These are phyloP conservation scores for Egretta garzetta DNA, from an alignment of 2,113 vertebrate species.

Conservation along the genomic window DNA sequence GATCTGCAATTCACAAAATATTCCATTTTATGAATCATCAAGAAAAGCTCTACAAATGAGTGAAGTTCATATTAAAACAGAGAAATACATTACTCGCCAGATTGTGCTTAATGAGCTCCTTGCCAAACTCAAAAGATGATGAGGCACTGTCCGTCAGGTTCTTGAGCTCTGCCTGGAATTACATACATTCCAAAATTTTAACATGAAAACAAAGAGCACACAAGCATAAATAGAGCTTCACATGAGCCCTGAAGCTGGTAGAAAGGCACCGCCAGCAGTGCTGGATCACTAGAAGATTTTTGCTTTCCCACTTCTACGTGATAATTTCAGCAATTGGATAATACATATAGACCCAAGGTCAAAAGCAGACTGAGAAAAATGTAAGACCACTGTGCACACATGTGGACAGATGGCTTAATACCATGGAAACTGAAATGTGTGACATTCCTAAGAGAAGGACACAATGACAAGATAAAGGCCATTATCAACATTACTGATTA, in stretches of 20 bases:
- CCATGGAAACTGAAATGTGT: background rate
- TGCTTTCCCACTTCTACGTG: background rate
- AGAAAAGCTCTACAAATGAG: background rate
- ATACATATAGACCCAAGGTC: background rate
- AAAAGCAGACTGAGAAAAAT: background rate
- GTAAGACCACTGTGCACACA: background rate
- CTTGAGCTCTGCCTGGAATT: slow-evolving; percentile 89
- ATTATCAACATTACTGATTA: background rate
- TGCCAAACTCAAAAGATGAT: slow-evolving; percentile 95
- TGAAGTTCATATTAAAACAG: background rate
- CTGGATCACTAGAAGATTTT: background rate
- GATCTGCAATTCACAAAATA: background rate
- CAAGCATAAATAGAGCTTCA: background rate
- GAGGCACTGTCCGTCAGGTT: slow-evolving; percentile 92
- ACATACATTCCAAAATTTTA: slow-evolving; percentile 31
- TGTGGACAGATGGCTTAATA: background rate
- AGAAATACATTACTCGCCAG: slow-evolving; percentile 79
- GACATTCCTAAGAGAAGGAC: background rate
- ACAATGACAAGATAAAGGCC: background rate
- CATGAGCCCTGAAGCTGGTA: background rate
- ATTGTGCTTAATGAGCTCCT: slow-evolving; percentile 97
- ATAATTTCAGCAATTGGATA: background rate
- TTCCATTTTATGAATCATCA: background rate
- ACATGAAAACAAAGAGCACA: background rate
- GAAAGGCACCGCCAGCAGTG: background rate